These are phyloP conservation scores for Orbicella faveolata DNA, from an alignment of 64 coral and sea anemone species.

Conservation along the genomic window DNA sequence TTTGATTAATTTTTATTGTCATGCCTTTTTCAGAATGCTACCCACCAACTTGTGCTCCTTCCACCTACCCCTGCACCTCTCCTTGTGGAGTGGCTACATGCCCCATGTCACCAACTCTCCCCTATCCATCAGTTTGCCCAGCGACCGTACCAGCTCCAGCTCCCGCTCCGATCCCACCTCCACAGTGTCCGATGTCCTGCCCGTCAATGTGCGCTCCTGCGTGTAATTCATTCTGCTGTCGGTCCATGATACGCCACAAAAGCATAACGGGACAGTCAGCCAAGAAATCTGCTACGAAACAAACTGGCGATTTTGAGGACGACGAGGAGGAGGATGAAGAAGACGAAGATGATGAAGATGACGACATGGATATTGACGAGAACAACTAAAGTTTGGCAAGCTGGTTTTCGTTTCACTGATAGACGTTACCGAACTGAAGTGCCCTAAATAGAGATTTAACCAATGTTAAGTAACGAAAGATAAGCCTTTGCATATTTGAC, in stretches of 20 bases:
- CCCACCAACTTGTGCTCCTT: not conserved
- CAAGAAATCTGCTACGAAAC: not conserved
- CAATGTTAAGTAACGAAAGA: not conserved
- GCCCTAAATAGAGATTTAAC: not conserved
- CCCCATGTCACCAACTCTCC: conserved; percentile 1
- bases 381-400: not conserved
- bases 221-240: conserved; percentile 9
- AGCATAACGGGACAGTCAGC: too few species aligned
- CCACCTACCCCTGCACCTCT: not conserved
- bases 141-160: not conserved
- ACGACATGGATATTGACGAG: conserved; percentile 12
- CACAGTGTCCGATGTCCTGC: conserved; percentile 3
- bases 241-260: not conserved
- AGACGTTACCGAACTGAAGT: too few species aligned
- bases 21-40: conserved; percentile 16
- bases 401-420: too few species aligned
- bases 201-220: conserved; percentile 5
- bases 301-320: not conserved
- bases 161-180: not conserved
- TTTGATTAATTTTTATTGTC: not conserved
- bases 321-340: not conserved
- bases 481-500: too few species aligned
- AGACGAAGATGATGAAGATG: conserved; percentile 2
- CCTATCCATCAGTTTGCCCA: conserved; percentile 17
- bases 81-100: conserved; percentile 1